Conservation (phyloP, 2,113 vertebrate species). For the Xiphophorus maculatus region DNA sequence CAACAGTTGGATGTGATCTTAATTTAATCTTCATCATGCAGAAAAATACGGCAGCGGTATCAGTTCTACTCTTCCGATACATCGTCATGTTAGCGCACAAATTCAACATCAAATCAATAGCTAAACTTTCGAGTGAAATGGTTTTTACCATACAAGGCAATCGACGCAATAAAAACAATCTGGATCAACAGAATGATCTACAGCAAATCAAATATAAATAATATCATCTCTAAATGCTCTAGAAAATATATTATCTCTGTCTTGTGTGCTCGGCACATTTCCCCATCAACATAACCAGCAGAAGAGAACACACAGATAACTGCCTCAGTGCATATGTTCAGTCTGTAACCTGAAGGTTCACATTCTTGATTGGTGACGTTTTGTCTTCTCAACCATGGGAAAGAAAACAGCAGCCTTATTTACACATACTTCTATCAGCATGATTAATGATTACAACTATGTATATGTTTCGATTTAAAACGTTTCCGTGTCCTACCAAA, state of each 20-base stretch:
- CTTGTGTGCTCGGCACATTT: constrained; percentile 11
- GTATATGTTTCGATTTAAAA: constrained; percentile 10
- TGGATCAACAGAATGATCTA: constrained; percentile 17
- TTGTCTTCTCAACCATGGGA: not conserved
- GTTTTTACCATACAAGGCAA: constrained; percentile 8
- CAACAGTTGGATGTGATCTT: not conserved
- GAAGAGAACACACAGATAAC: constrained; percentile 32
- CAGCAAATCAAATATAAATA: constrained; percentile 17
- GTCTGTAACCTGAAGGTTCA: constrained; percentile 28
- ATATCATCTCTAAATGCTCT: not conserved
- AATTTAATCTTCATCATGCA: not conserved
- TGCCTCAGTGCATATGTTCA: constrained; percentile 44
- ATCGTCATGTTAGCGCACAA: constrained; percentile 8
- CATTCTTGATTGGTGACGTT: constrained; percentile 13
- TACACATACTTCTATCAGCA: not conserved
- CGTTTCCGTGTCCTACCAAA: not conserved
- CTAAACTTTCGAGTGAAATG: constrained; percentile 14
- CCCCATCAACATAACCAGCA: constrained; percentile 25
- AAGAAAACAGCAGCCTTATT: not conserved
- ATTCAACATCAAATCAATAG: not conserved
- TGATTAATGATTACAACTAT: not conserved
- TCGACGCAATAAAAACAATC: not conserved
- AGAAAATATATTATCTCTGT: constrained; percentile 32
- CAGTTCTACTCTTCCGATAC: not conserved
- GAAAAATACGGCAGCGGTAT: not conserved